A percentile compares a stretch with the other conserved stretches of the same genome.
These are phyloP conservation scores for Tamias sibiricus DNA, from an alignment of 2,113 vertebrate genomes.

Conservation along the genomic window DNA sequence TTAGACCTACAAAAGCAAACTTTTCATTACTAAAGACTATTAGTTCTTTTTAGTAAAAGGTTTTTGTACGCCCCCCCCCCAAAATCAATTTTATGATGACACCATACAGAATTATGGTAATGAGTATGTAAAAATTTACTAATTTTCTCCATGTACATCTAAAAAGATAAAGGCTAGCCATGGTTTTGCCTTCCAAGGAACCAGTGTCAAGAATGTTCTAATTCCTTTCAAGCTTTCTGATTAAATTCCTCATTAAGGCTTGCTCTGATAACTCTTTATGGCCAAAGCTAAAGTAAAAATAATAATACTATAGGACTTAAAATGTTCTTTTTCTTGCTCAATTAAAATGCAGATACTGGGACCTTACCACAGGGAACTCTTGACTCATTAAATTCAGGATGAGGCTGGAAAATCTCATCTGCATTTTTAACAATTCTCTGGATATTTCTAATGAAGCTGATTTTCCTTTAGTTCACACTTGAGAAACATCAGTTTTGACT, in stretches of 20 bases:
- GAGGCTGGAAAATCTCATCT: background rate
- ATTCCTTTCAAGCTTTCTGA: too few relatives aligned
- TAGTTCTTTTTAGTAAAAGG: background rate
- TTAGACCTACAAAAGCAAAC: background rate
- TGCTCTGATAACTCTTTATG: background rate
- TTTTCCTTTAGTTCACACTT: background rate
- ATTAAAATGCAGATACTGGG: background rate
- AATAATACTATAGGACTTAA: background rate
- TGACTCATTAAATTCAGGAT: background rate
- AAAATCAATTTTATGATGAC: constrained; percentile 1
- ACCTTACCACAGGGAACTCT: background rate
- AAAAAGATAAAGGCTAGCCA: background rate
- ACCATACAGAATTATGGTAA: background rate
- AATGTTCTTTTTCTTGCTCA: background rate
- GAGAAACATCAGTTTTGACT: background rate
- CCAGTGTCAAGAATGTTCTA: background rate
- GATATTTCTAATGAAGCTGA: background rate
- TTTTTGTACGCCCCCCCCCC: background rate
- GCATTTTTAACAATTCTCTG: background rate
- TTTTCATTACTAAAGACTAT: background rate
- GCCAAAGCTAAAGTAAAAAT: background rate
- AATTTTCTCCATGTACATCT: background rate
- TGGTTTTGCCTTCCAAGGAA: background rate
- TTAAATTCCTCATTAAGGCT: background rate
- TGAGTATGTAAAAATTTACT: background rate